Conservation (phyloP, 2,888 invertebrate genomes). For the Protonemura montana region DNA sequence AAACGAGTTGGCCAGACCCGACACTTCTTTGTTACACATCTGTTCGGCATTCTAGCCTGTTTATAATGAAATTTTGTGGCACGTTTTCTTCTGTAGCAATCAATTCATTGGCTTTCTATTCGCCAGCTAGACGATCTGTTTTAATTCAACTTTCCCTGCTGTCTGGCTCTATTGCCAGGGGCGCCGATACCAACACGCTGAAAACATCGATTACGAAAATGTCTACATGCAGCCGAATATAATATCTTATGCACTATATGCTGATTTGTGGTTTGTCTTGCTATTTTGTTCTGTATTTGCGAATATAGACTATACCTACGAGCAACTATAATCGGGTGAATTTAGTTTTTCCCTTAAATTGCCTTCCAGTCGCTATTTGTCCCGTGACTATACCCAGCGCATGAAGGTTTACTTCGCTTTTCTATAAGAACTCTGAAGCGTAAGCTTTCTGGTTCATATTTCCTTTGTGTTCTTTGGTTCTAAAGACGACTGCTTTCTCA, state of each 20-base stretch:
- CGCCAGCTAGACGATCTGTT: conserved; percentile 24
- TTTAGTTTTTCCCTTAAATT: neutral
- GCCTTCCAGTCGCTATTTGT: neutral
- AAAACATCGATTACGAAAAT: conserved; percentile 24
- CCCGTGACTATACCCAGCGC: neutral
- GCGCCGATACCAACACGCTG: neutral
- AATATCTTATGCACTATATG: too few species aligned
- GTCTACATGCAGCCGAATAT: neutral
- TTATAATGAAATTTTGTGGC: conserved; percentile 40
- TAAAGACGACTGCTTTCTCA: conserved; percentile 7
- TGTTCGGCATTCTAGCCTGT: conserved; percentile 23
- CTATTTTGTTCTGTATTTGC: too few species aligned
- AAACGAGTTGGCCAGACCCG: neutral
- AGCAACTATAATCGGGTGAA: too few species aligned
- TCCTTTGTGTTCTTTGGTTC: neutral
- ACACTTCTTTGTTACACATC: conserved; percentile 14
- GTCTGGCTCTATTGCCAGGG: conserved; percentile 23
- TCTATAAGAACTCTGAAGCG: neutral
- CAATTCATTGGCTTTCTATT: conserved; percentile 35
- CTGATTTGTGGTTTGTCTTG: too few species aligned
- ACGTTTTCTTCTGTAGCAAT: conserved; percentile 36
- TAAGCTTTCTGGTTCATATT: neutral
- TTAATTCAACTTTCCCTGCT: conserved; percentile 36
- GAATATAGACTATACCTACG: too few species aligned
- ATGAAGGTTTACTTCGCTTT: neutral